Evolutionary conservation across 2,888 invertebrate species (phyloP), one percentile per base, ranked within the genome.

Genomic region (Leucozona laternaria): DNA sequence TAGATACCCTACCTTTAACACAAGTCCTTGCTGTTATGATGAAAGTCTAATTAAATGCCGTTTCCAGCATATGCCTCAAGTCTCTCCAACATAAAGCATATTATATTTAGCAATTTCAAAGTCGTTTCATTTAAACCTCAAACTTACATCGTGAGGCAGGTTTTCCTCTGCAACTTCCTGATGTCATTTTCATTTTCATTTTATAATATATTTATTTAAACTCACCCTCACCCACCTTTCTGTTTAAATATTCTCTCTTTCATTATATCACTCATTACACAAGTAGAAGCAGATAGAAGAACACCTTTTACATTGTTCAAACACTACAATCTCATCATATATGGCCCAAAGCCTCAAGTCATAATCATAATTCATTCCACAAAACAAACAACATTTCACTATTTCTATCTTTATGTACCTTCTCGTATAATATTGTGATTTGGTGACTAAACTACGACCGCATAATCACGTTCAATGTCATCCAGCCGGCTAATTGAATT

Each of bases 401-500:
- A 37, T 60, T 15, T 37, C 13, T 22, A 22, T n/a, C 22, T 31
- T 8, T 31, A 7, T 8, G 1, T 31, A 31, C 31, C 4, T 37
- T 3, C 20, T 10, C 22, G 22, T 22, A 50, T 11, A 15, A 7
- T 40, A 34, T 15, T 20, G 17, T 37, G 15, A 28, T 6, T 28
- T 28, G 28, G 11, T 62, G 55, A 43, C 62, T 53, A 53, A 25
- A 25, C 25, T 2, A 10, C 40, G 40, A 31, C 34, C 15, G 15
- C 7, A 43, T 34, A 55, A n/a, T 22, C 28, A 28, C 43, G 62
- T 71, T 81, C 76, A 81, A 81, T 81, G 76, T 81, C 81, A 77
- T 64, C 15, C 76, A 76, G 70, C 57, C 64, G 76, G 57, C 71
- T 81, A 81, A 81, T 81, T 76, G 76, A 55, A 58, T 76, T 71